These are phyloP conservation scores for Dipodomys ordii DNA, from an alignment of 2,113 vertebrate species.

Conservation along the genomic window DNA sequence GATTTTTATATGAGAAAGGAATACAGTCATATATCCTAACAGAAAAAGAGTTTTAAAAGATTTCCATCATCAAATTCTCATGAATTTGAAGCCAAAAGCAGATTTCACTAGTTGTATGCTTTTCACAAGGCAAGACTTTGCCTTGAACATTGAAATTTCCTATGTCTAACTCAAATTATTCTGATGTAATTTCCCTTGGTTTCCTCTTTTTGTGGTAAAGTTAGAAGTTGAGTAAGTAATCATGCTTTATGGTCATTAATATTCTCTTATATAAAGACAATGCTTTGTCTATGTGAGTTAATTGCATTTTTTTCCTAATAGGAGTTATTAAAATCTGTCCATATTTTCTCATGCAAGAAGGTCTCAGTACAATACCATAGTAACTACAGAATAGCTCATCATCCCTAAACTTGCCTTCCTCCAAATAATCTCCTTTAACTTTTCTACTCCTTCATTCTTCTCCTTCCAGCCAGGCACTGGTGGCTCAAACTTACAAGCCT, in stretches of 20 bases:
- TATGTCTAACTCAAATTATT: conserved; percentile 19
- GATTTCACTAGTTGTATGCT: conserved; percentile 7
- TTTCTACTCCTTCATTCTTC: conserved; percentile 20
- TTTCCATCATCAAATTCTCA: conserved; percentile 33
- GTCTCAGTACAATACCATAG: background rate
- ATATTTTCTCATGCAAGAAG: background rate
- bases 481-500: no score
- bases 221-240: conserved; percentile 49
- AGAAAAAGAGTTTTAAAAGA: conserved; percentile 30
- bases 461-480: no score
- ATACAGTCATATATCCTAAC: conserved; percentile 23
- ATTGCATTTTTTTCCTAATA: conserved; percentile 23
- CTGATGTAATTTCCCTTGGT: background rate
- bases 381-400: background rate
- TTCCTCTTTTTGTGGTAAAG: conserved; percentile 23
- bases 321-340: background rate
- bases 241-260: conserved; percentile 38
- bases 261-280: conserved; percentile 37
- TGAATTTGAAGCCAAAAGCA: conserved; percentile 17
- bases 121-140: conserved; percentile 42
- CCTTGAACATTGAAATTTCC: conserved; percentile 18
- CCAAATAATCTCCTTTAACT: background rate
- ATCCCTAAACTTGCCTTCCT: background rate
- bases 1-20: conserved; percentile 12
- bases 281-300: conserved; percentile 20